A percentile compares a stretch with the other conserved stretches of the same genome.
phyloP scores from a whole-genome alignment of 1,140 invertebrate genomes.

The Drosophila serrata region DNA sequence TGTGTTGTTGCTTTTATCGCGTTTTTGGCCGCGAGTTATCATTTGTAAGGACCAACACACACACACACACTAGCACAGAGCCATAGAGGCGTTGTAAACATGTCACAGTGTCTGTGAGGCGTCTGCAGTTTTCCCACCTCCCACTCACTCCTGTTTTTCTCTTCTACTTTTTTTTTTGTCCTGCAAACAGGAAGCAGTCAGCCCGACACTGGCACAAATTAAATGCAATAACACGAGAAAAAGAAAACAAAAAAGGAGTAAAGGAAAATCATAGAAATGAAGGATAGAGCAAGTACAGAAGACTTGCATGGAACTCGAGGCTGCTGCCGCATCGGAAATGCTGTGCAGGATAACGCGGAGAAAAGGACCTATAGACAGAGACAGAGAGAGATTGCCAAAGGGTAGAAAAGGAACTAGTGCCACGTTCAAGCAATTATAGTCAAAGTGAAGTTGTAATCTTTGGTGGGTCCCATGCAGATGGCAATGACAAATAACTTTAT shows the following conservation, averaged over 20 bases:
- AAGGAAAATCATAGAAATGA: slow-evolving; percentile 20
- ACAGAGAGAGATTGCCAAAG: slow-evolving; percentile 23
- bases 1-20: slow-evolving; percentile 57
- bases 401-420: slow-evolving; percentile 43
- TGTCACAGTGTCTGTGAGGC: slow-evolving; percentile 65
- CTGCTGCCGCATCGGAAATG: slow-evolving; percentile 52
- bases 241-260: slow-evolving; percentile 58
- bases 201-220: slow-evolving; percentile 70
- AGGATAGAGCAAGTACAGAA: slow-evolving; percentile 19
- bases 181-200: slow-evolving; percentile 51
- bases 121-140: slow-evolving; percentile 53
- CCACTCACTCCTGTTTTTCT: slow-evolving; percentile 9
- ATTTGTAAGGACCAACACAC: slow-evolving; percentile 51
- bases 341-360: slow-evolving; percentile 30
- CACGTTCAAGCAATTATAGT: slow-evolving; percentile 79
- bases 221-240: slow-evolving; percentile 75
- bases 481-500: slow-evolving; percentile 72
- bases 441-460: slow-evolving; percentile 77
- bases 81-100: slow-evolving; percentile 40
- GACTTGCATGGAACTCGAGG: slow-evolving; percentile 31
- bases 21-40: slow-evolving; percentile 78
- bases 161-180: slow-evolving; percentile 26
- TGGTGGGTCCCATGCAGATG: slow-evolving; percentile 51
- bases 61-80: slow-evolving; percentile 25
- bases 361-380: slow-evolving; percentile 4